Percentiles rank a stretch among this genome's conserved stretches.
phyloP scores from a whole-genome alignment of 2,113 vertebrate genomes.

The Hyaena hyaena region DNA sequence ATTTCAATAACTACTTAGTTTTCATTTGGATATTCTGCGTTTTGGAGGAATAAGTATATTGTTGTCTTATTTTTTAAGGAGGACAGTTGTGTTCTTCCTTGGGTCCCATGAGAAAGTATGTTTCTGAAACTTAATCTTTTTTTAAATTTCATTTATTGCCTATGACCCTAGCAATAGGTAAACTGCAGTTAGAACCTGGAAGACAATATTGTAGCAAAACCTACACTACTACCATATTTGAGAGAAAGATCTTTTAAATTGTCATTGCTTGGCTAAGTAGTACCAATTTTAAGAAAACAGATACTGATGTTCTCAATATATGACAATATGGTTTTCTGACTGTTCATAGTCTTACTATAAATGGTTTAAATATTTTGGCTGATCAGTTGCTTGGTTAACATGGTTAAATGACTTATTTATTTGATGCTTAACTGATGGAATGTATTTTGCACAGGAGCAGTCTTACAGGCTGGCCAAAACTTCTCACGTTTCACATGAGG shows the following conservation, averaged over 20 bases:
- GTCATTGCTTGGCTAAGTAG: background rate
- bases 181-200: background rate
- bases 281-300: background rate
- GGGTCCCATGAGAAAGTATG: background rate
- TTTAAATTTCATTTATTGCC: background rate
- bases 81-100: background rate
- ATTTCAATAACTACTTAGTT: background rate
- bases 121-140: constrained; percentile 3
- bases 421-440: background rate
- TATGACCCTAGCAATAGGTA: background rate
- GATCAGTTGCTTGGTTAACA: constrained; percentile 4
- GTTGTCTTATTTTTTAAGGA: background rate
- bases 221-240: background rate
- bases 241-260: constrained; percentile 39
- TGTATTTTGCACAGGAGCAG: background rate
- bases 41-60: background rate
- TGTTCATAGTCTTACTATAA: background rate
- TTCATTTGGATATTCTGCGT: constrained; percentile 2
- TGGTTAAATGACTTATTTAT: constrained; percentile 21
- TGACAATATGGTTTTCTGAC: background rate
- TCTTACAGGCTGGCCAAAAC: background rate
- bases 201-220: background rate
- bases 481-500: background rate
- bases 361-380: constrained; percentile 17
- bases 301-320: background rate